Evolutionary conservation across 2,113 vertebrate genomes (phyloP).

Genomic region (Sebastes fasciatus): DNA sequence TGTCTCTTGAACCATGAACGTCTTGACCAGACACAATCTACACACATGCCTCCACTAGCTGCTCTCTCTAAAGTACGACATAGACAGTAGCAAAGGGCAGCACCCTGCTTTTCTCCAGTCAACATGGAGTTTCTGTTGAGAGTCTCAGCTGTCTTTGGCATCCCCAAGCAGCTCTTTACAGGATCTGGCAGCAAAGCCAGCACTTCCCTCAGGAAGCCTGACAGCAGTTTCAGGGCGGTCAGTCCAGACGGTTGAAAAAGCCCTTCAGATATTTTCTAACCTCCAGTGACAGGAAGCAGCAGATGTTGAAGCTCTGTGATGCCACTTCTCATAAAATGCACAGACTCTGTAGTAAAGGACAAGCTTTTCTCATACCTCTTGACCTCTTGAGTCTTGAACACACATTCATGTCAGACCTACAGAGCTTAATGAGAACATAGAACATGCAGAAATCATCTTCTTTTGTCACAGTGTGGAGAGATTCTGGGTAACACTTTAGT

Average conservation of each 20-base stretch:
- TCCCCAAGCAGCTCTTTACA: constrained; percentile 12
- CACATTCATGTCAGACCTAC: not conserved
- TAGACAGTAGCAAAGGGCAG: constrained; percentile 23
- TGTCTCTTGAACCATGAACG: constrained; percentile 19
- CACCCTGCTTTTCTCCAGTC: constrained; percentile 16
- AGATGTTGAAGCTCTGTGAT: constrained; percentile 4
- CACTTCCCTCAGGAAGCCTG: constrained; percentile 26
- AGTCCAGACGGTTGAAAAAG: constrained; percentile 12
- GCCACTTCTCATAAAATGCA: constrained; percentile 14
- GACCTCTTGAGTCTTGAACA: not conserved
- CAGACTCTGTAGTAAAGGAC: not conserved
- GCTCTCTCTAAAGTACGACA: constrained; percentile 7
- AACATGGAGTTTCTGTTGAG: constrained; percentile 17
- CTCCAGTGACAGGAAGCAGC: constrained; percentile 17
- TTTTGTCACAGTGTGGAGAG: not conserved
- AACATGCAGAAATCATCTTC: not conserved
- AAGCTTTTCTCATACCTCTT: not conserved
- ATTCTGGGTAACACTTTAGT: not conserved
- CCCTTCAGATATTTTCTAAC: constrained; percentile 21
- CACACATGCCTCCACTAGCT: constrained; percentile 27
- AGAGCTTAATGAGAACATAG: not conserved
- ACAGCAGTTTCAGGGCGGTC: constrained; percentile 11
- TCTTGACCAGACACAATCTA: constrained; percentile 30
- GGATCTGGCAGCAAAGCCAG: constrained; percentile 30
- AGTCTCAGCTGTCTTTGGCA: not conserved